phyloP scores from a whole-genome alignment of 2,113 vertebrate genomes.

The Todiramphus chloris region DNA sequence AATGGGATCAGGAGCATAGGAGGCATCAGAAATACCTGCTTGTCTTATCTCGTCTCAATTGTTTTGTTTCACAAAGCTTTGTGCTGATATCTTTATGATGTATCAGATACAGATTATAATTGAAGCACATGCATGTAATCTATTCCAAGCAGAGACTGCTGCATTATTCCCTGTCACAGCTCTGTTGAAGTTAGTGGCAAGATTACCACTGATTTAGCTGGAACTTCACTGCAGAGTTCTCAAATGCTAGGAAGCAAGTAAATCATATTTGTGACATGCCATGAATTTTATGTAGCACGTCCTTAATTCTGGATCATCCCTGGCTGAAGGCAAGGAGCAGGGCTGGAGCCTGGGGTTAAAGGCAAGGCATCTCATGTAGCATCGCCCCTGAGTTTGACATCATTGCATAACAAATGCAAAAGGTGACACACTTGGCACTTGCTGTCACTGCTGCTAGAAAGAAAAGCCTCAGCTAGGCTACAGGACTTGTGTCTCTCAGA shows the following conservation, averaged over 20 bases:
- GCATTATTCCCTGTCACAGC: not conserved
- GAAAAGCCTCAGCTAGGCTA: not conserved
- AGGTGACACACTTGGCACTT: not conserved
- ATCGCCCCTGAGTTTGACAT: not conserved
- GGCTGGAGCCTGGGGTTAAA: not conserved
- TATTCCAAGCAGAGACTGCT: not conserved
- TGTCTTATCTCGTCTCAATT: not conserved
- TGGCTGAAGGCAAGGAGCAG: not conserved
- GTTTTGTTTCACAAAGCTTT: conserved; percentile 2
- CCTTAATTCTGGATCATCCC: not conserved
- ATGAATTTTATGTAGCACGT: not conserved
- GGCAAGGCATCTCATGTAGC: fast-evolving
- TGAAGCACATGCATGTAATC: not conserved
- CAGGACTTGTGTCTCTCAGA: not conserved
- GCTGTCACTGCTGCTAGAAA: not conserved
- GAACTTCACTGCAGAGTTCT: not conserved
- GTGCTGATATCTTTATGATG: not conserved
- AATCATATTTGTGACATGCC: not conserved
- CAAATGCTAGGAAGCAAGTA: not conserved
- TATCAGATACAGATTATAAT: not conserved
- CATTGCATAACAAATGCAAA: not conserved
- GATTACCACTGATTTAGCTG: not conserved
- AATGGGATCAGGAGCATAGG: not conserved
- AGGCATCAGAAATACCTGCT: not conserved
- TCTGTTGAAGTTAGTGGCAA: not conserved